Evolutionary conservation across 23 tunicate species (phyloP).

Genomic region (Diplosoma virens): DNA sequence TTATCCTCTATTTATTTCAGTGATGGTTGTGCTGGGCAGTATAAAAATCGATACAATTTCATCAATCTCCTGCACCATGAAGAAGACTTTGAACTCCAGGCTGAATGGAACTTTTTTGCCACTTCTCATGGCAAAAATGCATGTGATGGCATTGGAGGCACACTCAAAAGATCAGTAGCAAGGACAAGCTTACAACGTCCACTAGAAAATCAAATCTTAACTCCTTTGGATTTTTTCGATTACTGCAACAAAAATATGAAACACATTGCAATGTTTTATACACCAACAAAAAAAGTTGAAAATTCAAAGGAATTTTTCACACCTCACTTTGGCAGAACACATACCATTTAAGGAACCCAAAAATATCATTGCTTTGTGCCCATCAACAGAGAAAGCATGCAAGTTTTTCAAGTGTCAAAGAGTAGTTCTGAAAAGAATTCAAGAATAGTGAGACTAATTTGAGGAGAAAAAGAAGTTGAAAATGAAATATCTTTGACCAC

Average conservation of each 20-base stretch:
- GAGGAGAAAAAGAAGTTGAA: no score
- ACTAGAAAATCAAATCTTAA: slow-evolving; percentile 1
- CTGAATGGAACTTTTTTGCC: slow-evolving; percentile 11
- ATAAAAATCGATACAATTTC: slow-evolving; percentile 8
- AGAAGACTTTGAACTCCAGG: background rate
- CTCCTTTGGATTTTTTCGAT: background rate
- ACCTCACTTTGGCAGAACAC: no score
- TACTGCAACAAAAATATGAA: background rate
- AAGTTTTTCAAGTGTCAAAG: background rate
- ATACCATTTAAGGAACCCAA: background rate
- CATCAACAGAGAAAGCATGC: background rate
- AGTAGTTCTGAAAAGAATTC: background rate
- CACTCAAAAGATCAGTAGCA: slow-evolving; percentile 3
- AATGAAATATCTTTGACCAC: no score
- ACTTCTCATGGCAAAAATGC: slow-evolving; percentile 10
- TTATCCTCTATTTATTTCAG: background rate
- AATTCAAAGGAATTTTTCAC: background rate
- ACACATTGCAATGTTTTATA: background rate
- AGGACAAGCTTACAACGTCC: slow-evolving; percentile 1
- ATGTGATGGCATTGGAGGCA: slow-evolving; percentile 15
- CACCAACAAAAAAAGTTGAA: background rate
- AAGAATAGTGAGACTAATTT: no score
- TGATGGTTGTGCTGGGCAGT: slow-evolving; percentile 39
- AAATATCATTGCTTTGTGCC: slow-evolving; percentile 3
- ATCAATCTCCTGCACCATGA: slow-evolving; percentile 6